Base-by-base conservation (phyloP, 2,888 invertebrate genomes). In the Parelbella ahira region DNA sequence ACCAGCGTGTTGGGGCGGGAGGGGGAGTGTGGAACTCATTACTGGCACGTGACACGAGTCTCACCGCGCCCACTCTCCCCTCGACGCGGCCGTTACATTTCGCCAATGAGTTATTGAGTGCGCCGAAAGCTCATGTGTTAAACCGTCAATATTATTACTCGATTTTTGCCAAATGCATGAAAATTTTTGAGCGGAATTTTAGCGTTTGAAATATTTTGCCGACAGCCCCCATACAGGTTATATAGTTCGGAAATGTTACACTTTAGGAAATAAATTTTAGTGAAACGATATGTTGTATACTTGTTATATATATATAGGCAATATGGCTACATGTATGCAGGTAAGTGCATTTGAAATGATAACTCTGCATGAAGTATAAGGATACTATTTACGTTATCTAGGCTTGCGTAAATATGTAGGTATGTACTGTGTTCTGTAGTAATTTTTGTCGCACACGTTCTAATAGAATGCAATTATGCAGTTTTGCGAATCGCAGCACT, bases 71-170 rank as follows among this genome's bases (percentile, higher is more conserved):
- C 72, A 63, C 61, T 65, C 58, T 68, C 67, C 72, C 71, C 61
- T 74, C 70, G 48, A 46, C 50, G 27, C 25, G 41, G 41, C 34
- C 48, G 56, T 48, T 58, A 58, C 78, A 77, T 76, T 80, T 80
- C 64, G 73, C 41, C 83, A 84, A 83, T 87, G 86, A 87, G 82
- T 86, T 86, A 86, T 86, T 81, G 84, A 84, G 82, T 82, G 71
- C 63, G 68, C 72, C 54, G 68, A 73, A 71, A 68, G 74, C 77
- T 80, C 74, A 73, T 76, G 75, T 77, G 73, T 74, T 71, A 66
- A 68, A 70, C 56, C 65, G 61, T 54, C 61, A 59, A 65, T 66
- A 63, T 45, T 44, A 49, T 45, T 45, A 41, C 47, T 43, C 39
- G 44, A 43, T 45, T 44, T 44, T 45, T 29, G 47, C 44, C 33